Evolutionary conservation across 2,113 vertebrate species (phyloP).

Genomic region (Naja naja): DNA sequence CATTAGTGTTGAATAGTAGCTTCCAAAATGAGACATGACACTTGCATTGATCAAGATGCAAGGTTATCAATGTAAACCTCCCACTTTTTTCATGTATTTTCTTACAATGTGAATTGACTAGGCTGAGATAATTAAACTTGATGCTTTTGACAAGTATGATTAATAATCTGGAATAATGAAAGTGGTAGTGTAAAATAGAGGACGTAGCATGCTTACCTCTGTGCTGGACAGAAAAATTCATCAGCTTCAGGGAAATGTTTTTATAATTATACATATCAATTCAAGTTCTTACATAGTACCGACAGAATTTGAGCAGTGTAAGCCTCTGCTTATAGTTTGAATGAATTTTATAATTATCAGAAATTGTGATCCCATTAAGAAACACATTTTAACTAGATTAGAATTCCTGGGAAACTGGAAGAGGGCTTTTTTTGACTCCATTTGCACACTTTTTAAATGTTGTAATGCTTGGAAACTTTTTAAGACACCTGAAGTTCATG

Average conservation of each 20-base stretch:
- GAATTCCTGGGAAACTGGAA: neutral
- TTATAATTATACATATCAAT: neutral
- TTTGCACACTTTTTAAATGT: neutral
- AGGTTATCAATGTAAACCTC: neutral
- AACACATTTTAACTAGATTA: neutral
- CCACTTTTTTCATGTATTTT: neutral
- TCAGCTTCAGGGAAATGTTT: neutral
- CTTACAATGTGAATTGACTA: neutral
- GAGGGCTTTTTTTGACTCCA: neutral
- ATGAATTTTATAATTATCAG: neutral
- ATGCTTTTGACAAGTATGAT: neutral
- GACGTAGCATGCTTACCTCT: neutral
- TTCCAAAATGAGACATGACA: neutral
- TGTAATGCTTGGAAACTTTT: neutral
- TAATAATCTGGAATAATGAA: neutral
- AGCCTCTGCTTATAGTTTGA: neutral
- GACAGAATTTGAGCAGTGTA: neutral
- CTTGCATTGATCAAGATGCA: neutral
- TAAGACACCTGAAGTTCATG: neutral
- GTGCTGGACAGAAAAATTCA: neutral
- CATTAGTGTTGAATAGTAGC: neutral
- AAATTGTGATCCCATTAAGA: neutral
- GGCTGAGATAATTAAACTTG: neutral
- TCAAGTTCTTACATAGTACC: neutral
- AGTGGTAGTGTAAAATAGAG: neutral